phyloP scores from a whole-genome alignment of 2,888 invertebrate genomes.

The Hyposoter dolosus region DNA sequence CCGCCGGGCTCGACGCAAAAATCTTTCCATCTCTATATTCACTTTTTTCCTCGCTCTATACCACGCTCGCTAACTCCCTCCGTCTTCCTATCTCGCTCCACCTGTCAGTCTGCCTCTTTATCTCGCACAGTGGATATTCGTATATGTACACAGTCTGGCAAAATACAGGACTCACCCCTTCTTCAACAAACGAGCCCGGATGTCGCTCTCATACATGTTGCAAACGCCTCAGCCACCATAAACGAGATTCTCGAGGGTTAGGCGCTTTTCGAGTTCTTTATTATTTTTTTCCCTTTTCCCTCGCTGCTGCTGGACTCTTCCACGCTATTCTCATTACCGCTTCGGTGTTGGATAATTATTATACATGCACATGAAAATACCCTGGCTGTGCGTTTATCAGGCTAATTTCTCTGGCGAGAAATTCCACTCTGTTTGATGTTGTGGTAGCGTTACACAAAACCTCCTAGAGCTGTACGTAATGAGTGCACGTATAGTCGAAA shows the following conservation, averaged over 20 bases:
- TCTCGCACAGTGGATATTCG: conserved; percentile 18
- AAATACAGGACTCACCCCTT: conserved; percentile 35
- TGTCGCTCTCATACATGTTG: conserved; percentile 73
- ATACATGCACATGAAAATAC: neutral
- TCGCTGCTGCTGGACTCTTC: neutral
- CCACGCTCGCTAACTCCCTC: neutral
- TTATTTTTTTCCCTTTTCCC: conserved; percentile 42
- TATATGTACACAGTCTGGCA: conserved; percentile 29
- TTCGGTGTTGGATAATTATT: conserved; percentile 25
- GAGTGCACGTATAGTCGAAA: neutral
- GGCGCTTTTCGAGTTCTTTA: conserved; percentile 70
- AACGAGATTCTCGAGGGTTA: conserved; percentile 73
- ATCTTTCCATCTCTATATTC: conserved; percentile 40
- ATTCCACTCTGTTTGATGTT: conserved; percentile 10
- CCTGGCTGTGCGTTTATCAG: neutral
- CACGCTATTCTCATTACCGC: neutral
- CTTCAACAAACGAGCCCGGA: conserved; percentile 41
- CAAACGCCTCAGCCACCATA: conserved; percentile 70
- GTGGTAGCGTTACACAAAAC: neutral
- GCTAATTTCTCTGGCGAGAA: conserved; percentile 33
- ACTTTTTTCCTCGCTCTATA: conserved; percentile 7
- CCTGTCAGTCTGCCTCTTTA: conserved; percentile 26
- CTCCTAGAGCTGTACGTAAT: neutral
- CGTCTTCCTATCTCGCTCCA: conserved; percentile 21
- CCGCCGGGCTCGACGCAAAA: conserved; percentile 63